Base-by-base conservation (phyloP, 2,888 invertebrate species). In the Cloeon dipterum region DNA sequence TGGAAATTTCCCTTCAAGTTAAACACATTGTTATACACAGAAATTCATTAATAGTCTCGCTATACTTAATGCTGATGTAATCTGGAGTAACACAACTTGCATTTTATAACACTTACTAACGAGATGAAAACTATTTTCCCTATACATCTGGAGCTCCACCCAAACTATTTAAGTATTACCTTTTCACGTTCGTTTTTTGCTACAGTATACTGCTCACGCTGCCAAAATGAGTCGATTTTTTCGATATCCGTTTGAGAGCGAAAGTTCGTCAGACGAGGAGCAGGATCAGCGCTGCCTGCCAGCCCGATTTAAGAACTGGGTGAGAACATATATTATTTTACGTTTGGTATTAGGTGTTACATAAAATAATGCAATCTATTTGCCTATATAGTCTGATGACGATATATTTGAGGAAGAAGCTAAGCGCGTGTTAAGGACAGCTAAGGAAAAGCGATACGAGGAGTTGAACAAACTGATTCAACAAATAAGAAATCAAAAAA, bases 351-450 rank as follows among this genome's bases (percentile, higher is more conserved):
- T 8, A 4, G 5, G 25, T 35, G n/a, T 25, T 5, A 13, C 19
- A 11, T 8, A 5, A 18, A 25, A 32, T 13, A 32, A 7, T n/a
- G n/a, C n/a, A n/a, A n/a, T n/a, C n/a, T 32, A n/a, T 41, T 42
- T 42, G 38, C 40, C 37, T 42, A 51, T 54, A 47, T 56, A 82
- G 77, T 77, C 78, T 52, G 82, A 86, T 55, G 88, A 88, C 56
- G 89, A 94, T n/a, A n/a, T n/a, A n/a, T n/a, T n/a, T 58, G 93
- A 94, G 54, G 94, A 96, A 53, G 88, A 89, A 58, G 81, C 85
- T 0, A 94, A 91, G 59, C 76, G 98, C 38, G 77, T 96, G 25
- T 96, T 99, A 19, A 77, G 93, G 20, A 91, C 94, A 34, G 86
- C 88, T 39, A 93, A 94, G 56, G 96, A 94, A 52, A 96, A 96